These are phyloP conservation scores for Lepus europaeus DNA, from an alignment of 2,113 vertebrate genomes.

Conservation along the genomic window DNA sequence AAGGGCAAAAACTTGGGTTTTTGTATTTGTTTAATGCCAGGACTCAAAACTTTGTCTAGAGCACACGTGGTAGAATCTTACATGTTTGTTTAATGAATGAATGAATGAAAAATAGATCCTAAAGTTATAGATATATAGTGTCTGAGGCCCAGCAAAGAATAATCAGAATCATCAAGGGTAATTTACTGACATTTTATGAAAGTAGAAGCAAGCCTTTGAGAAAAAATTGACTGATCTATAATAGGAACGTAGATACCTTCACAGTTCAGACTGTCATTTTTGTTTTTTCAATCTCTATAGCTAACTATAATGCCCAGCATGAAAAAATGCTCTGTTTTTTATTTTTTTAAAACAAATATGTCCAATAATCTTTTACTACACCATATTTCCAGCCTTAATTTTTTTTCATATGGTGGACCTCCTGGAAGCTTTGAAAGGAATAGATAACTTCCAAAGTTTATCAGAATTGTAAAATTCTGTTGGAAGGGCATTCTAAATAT, in stretches of 20 bases:
- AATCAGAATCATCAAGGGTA: neutral
- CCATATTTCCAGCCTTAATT: neutral
- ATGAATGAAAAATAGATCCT: neutral
- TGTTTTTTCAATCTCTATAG: neutral
- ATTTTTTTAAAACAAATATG: neutral
- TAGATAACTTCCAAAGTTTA: neutral
- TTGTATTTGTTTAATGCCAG: neutral
- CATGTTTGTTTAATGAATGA: constrained; percentile 9
- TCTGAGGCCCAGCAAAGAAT: neutral
- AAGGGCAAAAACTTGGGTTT: neutral
- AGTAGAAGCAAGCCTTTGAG: neutral
- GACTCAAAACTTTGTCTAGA: neutral
- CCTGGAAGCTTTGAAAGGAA: neutral
- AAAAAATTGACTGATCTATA: neutral
- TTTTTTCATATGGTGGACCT: neutral
- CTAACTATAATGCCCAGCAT: neutral
- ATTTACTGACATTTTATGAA: neutral
- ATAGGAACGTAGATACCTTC: neutral
- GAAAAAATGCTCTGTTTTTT: neutral
- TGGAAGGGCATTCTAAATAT: neutral
- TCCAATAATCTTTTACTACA: neutral
- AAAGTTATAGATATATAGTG: neutral
- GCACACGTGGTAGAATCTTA: neutral
- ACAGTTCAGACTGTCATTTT: neutral
- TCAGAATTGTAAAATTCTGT: neutral